Evolutionary conservation across 1,140 invertebrate genomes (phyloP), one percentile per base, ranked within the genome.

Genomic region (Apolygus lucorum): DNA sequence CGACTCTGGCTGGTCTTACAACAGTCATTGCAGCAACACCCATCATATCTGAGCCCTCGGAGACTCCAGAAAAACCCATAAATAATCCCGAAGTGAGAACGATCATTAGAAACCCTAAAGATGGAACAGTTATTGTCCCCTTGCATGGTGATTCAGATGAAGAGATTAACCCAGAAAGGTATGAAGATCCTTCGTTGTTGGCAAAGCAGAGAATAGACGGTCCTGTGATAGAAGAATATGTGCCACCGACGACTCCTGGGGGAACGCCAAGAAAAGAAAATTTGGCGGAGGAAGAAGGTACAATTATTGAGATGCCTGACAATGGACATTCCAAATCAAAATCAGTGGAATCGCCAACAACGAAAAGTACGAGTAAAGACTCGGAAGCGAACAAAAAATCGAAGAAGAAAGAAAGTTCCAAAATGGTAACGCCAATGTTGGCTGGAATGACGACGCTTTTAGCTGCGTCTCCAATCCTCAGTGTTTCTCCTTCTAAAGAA

Each of bases 71-170:
- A 17, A 17, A 42, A 42, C 70, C 70, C 4, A n/a, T 62, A 24
- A 68, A 72, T 62, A 75, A 28, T 29, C 71, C 52, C 73, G 74
- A 67, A 72, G 64, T 54, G 27, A 66, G 63, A 42, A 29, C 62
- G 4, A 34, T 59, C 24, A 69, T 72, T 28, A 68, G 28, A 28
- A 72, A 69, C 2, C 63, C 52, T 2, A 64, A 72, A 24, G 25
- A 63, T 28, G 68, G 69, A 22, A 62, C 28, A 17, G 49, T 72
- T 27, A 72, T 72, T 24, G 54, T 72, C 11, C 71, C 71, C 24
- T 63, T 72, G 4, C 71, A 72, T 29, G n/a, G n/a, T n/a, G n/a
- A n/a, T n/a, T n/a, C n/a, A n/a, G n/a, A n/a, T n/a, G n/a, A n/a
- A n/a, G 71, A 72, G 28, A 52, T 68, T 1, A 67, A 70, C 54